Evolutionary conservation across 2,888 invertebrate species (phyloP).

Genomic region (Caenorhabditis afra): DNA sequence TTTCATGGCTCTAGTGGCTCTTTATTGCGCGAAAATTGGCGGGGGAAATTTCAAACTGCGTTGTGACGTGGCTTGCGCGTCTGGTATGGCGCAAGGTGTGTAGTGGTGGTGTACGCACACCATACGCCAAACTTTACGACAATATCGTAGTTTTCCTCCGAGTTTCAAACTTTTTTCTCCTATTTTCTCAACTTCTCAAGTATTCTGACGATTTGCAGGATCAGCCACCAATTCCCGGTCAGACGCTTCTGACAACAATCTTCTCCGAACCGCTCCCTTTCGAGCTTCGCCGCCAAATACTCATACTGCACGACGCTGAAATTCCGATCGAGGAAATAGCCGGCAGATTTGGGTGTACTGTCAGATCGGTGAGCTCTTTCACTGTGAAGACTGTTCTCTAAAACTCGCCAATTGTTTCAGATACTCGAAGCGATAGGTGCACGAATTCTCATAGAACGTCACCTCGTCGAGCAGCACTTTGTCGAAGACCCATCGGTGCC

Average conservation of each 20-base stretch:
- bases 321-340: not conserved
- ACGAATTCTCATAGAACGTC: constrained; percentile 30
- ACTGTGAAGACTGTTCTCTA: too few relatives aligned
- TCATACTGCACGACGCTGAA: constrained; percentile 10
- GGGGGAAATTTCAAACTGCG: not conserved
- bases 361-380: constrained; percentile 26
- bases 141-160: too few relatives aligned
- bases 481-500: not conserved
- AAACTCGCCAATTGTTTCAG: too few relatives aligned
- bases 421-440: constrained; percentile 36
- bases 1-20: constrained; percentile 5
- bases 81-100: too few relatives aligned
- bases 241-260: constrained; percentile 22
- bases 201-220: too few relatives aligned
- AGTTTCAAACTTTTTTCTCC: too few relatives aligned
- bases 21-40: not conserved
- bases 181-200: too few relatives aligned
- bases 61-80: not conserved
- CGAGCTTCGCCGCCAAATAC: constrained; percentile 19
- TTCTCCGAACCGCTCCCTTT: constrained; percentile 31
- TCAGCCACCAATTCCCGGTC: not conserved
- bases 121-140: not conserved
- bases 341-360: not conserved
- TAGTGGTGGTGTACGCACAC: too few relatives aligned
- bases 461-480: constrained; percentile 8